Conservation (phyloP, 2,888 invertebrate genomes). For the Mythimna loreyi region DNA sequence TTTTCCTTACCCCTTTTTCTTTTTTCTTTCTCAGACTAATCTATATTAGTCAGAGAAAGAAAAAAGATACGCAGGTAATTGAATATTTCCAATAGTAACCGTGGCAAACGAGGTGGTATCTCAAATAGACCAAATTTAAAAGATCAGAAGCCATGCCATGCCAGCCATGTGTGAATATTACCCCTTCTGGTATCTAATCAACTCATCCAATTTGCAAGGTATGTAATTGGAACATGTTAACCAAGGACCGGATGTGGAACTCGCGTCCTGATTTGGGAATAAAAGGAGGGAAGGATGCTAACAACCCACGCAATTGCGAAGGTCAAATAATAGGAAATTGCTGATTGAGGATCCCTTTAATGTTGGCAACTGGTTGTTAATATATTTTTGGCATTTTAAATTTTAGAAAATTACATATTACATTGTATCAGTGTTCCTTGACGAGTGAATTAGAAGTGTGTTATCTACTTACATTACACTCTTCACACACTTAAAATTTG, state of each 20-base stretch:
- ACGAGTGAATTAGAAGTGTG: no score
- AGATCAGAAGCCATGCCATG: neutral
- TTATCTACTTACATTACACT: no score
- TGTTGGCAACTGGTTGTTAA: constrained; percentile 5
- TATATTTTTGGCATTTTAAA: neutral
- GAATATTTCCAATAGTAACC: neutral
- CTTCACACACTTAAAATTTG: no score
- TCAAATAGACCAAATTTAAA: constrained; percentile 2
- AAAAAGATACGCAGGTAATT: no score
- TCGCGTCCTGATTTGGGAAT: constrained; percentile 29
- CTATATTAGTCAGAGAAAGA: no score
- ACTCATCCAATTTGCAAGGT: constrained; percentile 32
- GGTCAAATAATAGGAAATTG: constrained; percentile 37
- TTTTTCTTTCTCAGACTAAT: no score
- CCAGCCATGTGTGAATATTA: constrained; percentile 21
- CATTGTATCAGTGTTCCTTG: no score
- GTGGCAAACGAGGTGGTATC: neutral
- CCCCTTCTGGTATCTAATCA: constrained; percentile 17
- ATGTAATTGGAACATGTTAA: constrained; percentile 37
- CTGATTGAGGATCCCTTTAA: constrained; percentile 21
- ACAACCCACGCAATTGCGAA: constrained; percentile 23
- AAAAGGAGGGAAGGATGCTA: constrained; percentile 27
- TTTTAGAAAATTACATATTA: no score
- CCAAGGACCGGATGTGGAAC: constrained; percentile 24
- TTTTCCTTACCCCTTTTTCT: no score